Evolutionary conservation across 2,797 vertebrate species (phyloP).

Genomic region (Sciaenops ocellatus): DNA sequence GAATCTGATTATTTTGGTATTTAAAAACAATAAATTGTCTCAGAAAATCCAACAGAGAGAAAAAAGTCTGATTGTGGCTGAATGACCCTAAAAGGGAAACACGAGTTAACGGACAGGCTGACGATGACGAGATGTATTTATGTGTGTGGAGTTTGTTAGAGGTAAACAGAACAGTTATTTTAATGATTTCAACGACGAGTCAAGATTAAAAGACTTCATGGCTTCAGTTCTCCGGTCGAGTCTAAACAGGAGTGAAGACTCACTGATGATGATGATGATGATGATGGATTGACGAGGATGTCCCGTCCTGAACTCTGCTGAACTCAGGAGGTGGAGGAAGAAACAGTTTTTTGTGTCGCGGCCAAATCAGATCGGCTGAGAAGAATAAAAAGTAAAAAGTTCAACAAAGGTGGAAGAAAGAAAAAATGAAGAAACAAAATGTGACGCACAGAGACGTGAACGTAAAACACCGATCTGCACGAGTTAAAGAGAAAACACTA

Average conservation of each 20-base stretch:
- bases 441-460: background rate
- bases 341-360: background rate
- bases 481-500: too few relatives aligned
- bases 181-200: background rate
- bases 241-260: too few relatives aligned
- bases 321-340: conserved; percentile 6
- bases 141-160: too few relatives aligned
- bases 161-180: background rate
- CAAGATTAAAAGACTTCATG: background rate
- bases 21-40: conserved; percentile 50
- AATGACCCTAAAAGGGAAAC: conserved; percentile 14
- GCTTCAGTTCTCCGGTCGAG: background rate
- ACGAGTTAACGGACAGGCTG: too few relatives aligned
- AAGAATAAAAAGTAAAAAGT: conserved; percentile 14
- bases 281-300: background rate
- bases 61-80: conserved; percentile 19
- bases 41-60: conserved; percentile 31
- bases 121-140: too few relatives aligned
- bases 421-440: conserved; percentile 23
- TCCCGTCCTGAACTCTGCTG: background rate
- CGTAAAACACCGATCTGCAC: too few relatives aligned
- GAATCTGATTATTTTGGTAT: conserved; percentile 56
- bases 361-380: conserved; percentile 33
- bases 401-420: conserved; percentile 16
- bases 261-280: background rate